Evolutionary conservation across 2,888 invertebrate species (phyloP), one percentile per base, ranked within the genome.

Genomic region (Ariolimax columbianus): DNA sequence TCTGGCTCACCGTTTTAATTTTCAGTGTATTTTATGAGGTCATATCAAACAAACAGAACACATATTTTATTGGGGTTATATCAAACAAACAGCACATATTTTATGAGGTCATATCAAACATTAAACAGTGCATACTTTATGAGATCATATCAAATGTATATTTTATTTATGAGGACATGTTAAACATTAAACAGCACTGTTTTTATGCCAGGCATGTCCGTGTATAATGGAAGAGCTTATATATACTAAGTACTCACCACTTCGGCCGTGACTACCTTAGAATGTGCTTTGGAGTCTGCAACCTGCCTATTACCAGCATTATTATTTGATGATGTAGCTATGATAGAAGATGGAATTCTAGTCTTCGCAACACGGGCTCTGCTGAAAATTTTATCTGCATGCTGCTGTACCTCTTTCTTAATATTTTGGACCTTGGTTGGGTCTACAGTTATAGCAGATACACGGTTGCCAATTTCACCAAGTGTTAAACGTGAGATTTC

Each of bases 391-490:
- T 38, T 33, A 78, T 73, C 66, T 82, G 79, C 73, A 43, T 84
- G 83, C 30, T 89, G 89, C 43, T 90, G 82, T 72, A 90, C 90
- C 86, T 91, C 91, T 75, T 92, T 92, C 66, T 90, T 91, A 38
- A 91, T 83, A 40, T 89, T 88, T 77, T 87, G 88, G n/a, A 88
- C 89, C 83, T 90, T 89, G 47, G 85, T 87, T 1, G 89, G 88
- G 73, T 89, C 89, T 63, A 89, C 86, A 23, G 90, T 89, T 68
- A 91, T 89, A 7, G 89, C 90, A 23, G 91, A 90, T 0, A 92
- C 92, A 87, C 91, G 91, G 89, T 93, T 92, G n/a, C 91, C 91
- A 78, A 93, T 92, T 86, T 92, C 92, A 19, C 92, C 91, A 70
- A 93, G 88, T 11, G 93, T 91, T 72, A 91, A 89, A 82, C 93